Conservation (phyloP, 2,888 invertebrate species). For the Piscicola geometra region DNA sequence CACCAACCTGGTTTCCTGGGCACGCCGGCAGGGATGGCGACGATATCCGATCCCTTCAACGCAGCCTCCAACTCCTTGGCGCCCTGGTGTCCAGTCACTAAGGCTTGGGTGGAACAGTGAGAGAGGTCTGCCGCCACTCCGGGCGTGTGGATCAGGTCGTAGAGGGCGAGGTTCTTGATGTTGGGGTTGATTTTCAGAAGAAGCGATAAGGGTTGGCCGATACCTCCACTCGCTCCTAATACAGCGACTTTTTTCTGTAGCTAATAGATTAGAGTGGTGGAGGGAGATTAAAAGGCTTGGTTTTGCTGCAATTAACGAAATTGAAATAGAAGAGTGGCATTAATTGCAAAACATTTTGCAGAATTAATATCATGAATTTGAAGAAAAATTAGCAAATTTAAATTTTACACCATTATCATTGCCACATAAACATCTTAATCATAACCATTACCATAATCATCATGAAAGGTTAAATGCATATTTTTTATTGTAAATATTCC, state of each 20-base stretch:
- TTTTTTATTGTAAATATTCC: too few relatives aligned
- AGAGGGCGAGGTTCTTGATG: conserved; percentile 77
- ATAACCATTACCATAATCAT: too few relatives aligned
- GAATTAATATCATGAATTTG: too few relatives aligned
- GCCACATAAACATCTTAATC: too few relatives aligned
- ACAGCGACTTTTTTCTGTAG: conserved; percentile 79
- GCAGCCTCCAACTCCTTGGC: conserved; percentile 71
- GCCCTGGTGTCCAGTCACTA: conserved; percentile 60
- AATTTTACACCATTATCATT: too few relatives aligned
- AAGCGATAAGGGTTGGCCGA: conserved; percentile 90
- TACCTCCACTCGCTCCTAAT: conserved; percentile 92
- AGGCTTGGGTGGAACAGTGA: conserved; percentile 63
- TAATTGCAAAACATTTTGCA: too few relatives aligned
- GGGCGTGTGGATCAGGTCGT: conserved; percentile 89
- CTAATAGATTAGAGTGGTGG: conserved; percentile 44
- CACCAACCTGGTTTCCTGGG: conserved; percentile 87
- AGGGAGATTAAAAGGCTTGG: too few relatives aligned
- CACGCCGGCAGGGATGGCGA: conserved; percentile 95
- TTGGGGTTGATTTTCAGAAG: conserved; percentile 70
- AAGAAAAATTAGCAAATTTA: too few relatives aligned
- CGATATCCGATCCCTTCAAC: conserved; percentile 75
- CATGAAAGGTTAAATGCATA: too few relatives aligned
- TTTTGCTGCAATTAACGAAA: too few relatives aligned
- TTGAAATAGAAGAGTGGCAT: background rate
- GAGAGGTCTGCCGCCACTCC: conserved; percentile 96